Evolutionary conservation across 2,888 invertebrate species (phyloP).

Genomic region (Atrina japonica): DNA sequence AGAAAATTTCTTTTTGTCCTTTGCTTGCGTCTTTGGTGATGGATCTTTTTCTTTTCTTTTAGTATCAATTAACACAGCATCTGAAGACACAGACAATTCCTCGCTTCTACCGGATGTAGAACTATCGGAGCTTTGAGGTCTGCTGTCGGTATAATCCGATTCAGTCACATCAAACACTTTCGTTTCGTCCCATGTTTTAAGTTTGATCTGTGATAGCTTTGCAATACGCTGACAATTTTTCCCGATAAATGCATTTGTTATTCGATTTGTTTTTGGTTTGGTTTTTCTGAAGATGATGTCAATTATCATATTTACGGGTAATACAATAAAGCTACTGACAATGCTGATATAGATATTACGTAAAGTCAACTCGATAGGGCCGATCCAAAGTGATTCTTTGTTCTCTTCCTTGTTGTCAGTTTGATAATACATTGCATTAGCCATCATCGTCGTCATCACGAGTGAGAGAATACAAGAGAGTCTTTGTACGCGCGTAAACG

Average conservation of each 20-base stretch:
- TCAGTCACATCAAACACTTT: slow-evolving; percentile 31
- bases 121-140: slow-evolving; percentile 9
- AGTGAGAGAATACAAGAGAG: slow-evolving; percentile 79
- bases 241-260: slow-evolving; percentile 49
- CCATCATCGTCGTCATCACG: slow-evolving; percentile 80
- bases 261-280: slow-evolving; percentile 56
- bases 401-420: slow-evolving; percentile 47
- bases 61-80: slow-evolving; percentile 23
- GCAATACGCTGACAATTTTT: slow-evolving; percentile 29
- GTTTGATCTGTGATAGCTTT: slow-evolving; percentile 31
- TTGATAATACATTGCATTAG: slow-evolving; percentile 81
- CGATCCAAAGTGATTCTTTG: slow-evolving; percentile 49
- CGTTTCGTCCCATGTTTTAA: slow-evolving; percentile 31
- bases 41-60: slow-evolving; percentile 22
- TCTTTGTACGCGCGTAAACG: slow-evolving; percentile 79
- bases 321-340: slow-evolving; percentile 70
- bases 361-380: slow-evolving; percentile 58
- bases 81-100: background rate
- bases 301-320: slow-evolving; percentile 77
- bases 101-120: slow-evolving; percentile 25
- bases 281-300: slow-evolving; percentile 79
- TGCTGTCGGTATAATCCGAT: slow-evolving; percentile 10
- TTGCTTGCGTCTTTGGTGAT: slow-evolving; percentile 17
- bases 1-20: slow-evolving; percentile 39
- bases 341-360: slow-evolving; percentile 63